These are phyloP conservation scores for Stegodyphus mimosarum DNA, from an alignment of 1,140 invertebrate species.

Conservation along the genomic window DNA sequence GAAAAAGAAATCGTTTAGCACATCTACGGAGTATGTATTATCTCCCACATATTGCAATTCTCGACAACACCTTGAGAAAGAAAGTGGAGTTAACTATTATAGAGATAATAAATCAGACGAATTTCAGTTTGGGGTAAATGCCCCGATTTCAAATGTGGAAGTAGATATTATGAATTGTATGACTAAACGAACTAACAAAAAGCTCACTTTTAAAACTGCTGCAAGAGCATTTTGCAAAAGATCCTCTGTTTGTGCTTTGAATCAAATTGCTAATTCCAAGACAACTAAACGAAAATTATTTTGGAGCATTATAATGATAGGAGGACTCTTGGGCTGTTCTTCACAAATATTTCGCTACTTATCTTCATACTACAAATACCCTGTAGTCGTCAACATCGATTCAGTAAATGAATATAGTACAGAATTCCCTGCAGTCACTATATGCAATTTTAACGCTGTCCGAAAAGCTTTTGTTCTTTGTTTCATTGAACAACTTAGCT, in stretches of 20 bases:
- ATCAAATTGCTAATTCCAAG: slow-evolving; percentile 41
- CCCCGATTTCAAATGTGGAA: no score
- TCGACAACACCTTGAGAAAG: no score
- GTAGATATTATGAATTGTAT: no score
- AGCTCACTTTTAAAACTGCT: neutral
- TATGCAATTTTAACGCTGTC: slow-evolving; percentile 40
- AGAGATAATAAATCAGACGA: no score
- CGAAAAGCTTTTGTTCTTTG: neutral
- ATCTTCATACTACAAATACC: slow-evolving; percentile 22
- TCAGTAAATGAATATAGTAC: slow-evolving; percentile 3
- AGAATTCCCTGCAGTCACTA: slow-evolving; percentile 39
- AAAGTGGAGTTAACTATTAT: no score
- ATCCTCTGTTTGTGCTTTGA: slow-evolving; percentile 44
- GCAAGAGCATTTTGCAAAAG: slow-evolving; percentile 21
- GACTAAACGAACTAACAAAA: no score
- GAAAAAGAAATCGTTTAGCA: no score
- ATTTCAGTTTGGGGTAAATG: no score
- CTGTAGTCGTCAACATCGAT: slow-evolving; percentile 35
- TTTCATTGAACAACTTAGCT: neutral
- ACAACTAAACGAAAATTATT: slow-evolving; percentile 28
- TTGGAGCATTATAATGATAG: slow-evolving; percentile 37
- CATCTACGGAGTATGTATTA: no score
- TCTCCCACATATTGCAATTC: no score
- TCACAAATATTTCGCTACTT: slow-evolving; percentile 33
- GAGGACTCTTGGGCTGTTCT: slow-evolving; percentile 15